Evolutionary conservation across 1,140 invertebrate genomes (phyloP), one percentile per base, ranked within the genome.

Genomic region (Plectus sambesii): DNA sequence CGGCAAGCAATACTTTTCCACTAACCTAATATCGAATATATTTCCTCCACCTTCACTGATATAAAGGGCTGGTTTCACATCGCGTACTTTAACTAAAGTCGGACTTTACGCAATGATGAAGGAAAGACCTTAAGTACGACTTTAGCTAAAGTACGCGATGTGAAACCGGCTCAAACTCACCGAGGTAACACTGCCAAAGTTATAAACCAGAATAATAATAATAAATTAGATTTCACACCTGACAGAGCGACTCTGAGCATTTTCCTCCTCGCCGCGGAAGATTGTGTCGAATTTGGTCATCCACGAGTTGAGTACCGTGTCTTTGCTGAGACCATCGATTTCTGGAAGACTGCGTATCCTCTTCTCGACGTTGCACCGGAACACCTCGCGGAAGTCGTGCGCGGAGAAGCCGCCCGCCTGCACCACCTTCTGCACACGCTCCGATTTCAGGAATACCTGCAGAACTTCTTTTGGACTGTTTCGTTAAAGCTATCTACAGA

Each of bases 251-350:
- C 53, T 59, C 25, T 63, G 55, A 15, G 55, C 48, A 47, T 70
- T 65, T 52, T 76, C 74, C 47, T 71, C 69, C 25, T 70, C 67
- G 72, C 88, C 88, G 74, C 93, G 90, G 68, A 94, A 83, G 67
- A 99, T 97, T 70, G 87, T 87, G 76, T 99, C 94, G 73, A 96
- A 97, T 76, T 98, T 99, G 27, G 88, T 87, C 80, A 99, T 84
- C 93, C 93, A 99, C 40, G 90, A 94, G 42, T 87, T 92, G 59
- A 97, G 75, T 20, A 98, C 90, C 40, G 92, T 96, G 74, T 98
- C 93, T 78, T 99, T 99, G 74, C 88, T 96, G 54, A 98, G 74
- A 49, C 93, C 93, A 74, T 99, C 92, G 68, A 97, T 96, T 79
- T 98, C 92, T 55, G 93, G 92, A 63, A 98, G 78, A 68, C 87